These are phyloP conservation scores for Latheticus oryzae DNA, from an alignment of 2,888 invertebrate genomes.

Conservation along the genomic window DNA sequence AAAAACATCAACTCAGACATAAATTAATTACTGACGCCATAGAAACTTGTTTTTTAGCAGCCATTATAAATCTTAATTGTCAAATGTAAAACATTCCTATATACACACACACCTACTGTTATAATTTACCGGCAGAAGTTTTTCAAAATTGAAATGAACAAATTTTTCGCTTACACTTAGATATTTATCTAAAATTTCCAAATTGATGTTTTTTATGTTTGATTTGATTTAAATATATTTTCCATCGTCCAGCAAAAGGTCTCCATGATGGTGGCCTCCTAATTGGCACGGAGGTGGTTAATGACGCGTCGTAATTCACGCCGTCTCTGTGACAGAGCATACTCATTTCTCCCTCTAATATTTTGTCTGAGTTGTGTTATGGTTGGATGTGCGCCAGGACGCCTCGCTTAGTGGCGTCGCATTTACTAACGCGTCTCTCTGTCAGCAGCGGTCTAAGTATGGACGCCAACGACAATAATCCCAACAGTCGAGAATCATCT, in stretches of 20 bases:
- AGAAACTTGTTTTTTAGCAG: too few species aligned
- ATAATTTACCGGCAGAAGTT: too few species aligned
- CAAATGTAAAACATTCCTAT: too few species aligned
- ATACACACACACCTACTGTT: too few species aligned
- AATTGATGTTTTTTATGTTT: too few species aligned
- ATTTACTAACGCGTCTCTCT: conserved; percentile 50
- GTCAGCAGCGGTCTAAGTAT: conserved; percentile 52
- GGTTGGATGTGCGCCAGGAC: conserved; percentile 57
- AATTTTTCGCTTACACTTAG: too few species aligned
- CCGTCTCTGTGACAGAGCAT: conserved; percentile 47
- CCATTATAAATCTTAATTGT: too few species aligned
- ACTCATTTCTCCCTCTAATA: conserved; percentile 48
- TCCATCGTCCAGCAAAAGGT: conserved; percentile 5
- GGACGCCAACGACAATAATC: conserved; percentile 49
- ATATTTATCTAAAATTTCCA: too few species aligned
- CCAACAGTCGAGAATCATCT: conserved; percentile 12
- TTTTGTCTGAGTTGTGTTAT: conserved; percentile 60
- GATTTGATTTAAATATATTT: too few species aligned
- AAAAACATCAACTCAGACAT: too few species aligned
- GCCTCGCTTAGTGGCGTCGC: conserved; percentile 54
- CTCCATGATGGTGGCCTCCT: conserved; percentile 31
- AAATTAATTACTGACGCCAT: too few species aligned
- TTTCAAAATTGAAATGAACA: too few species aligned
- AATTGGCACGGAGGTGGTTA: conserved; percentile 40
- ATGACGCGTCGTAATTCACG: conserved; percentile 47